Conservation (phyloP, 2,113 vertebrate species). For the Eclectus roratus region DNA sequence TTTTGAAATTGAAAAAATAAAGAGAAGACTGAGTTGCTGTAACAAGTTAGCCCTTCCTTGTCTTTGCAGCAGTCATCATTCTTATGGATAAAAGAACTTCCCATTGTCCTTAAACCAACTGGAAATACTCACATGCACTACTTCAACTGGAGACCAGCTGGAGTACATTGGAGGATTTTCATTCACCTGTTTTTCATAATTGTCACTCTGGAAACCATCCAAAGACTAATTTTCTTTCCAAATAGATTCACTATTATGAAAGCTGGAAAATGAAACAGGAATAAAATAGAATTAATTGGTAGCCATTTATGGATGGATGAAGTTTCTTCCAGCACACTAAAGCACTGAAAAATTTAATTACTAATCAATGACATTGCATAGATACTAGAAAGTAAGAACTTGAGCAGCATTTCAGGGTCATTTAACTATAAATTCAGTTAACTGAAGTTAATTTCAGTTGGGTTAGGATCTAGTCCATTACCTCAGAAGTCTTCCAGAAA, state of each 20-base stretch:
- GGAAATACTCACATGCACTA: slow-evolving; percentile 67
- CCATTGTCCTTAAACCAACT: background rate
- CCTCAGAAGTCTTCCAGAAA: background rate
- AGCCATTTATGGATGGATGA: background rate
- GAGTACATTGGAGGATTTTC: slow-evolving; percentile 78
- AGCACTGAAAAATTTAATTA: slow-evolving; percentile 22
- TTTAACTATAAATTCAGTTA: slow-evolving; percentile 7
- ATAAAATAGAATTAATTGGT: background rate
- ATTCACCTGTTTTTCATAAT: slow-evolving; percentile 82
- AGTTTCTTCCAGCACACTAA: slow-evolving; percentile 13
- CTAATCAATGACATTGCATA: background rate
- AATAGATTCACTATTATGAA: slow-evolving; percentile 93
- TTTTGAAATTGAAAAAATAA: background rate
- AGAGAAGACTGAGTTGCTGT: background rate
- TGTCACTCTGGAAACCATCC: slow-evolving; percentile 84
- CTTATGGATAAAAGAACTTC: background rate
- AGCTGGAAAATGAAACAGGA: slow-evolving; percentile 75
- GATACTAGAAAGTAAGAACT: background rate
- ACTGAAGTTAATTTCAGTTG: background rate
- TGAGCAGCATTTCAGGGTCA: background rate
- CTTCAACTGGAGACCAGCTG: slow-evolving; percentile 88
- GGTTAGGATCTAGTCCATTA: background rate
- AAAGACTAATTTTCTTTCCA: slow-evolving; percentile 81
- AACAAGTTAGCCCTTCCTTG: background rate
- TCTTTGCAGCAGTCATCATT: background rate